These are phyloP conservation scores for Sebastiscus tertius DNA, from an alignment of 2,797 vertebrate genomes.

Conservation along the genomic window DNA sequence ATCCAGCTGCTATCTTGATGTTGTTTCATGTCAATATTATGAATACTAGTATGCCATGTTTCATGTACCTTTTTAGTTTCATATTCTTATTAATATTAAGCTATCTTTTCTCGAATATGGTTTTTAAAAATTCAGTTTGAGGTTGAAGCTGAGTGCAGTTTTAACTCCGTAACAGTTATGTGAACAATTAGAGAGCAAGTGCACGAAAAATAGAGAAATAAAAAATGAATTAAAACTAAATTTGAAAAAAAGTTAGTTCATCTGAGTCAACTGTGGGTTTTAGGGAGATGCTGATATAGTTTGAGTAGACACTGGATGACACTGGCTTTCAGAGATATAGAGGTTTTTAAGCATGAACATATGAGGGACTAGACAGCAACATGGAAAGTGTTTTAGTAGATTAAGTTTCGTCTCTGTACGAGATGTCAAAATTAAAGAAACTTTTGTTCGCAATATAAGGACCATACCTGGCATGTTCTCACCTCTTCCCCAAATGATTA, in stretches of 20 bases:
- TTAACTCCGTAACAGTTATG: not conserved
- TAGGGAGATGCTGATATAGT: not conserved
- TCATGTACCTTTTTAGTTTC: not conserved
- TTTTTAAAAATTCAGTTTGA: not conserved
- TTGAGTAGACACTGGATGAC: conserved; percentile 25
- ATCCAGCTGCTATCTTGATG: conserved; percentile 47
- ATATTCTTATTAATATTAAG: not conserved
- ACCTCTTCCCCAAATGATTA: not conserved
- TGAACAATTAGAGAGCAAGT: not conserved
- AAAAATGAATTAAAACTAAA: not conserved
- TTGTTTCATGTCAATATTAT: conserved; percentile 60
- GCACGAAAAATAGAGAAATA: not conserved
- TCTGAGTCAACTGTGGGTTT: conserved; percentile 39
- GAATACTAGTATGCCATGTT: conserved; percentile 1
- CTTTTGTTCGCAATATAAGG: not conserved
- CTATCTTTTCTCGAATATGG: not conserved
- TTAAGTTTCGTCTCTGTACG: not conserved
- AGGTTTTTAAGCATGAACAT: not conserved
- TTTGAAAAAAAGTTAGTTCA: not conserved
- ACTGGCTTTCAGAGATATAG: conserved; percentile 17
- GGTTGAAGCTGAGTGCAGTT: not conserved
- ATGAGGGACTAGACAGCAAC: not conserved
- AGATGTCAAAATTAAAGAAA: not conserved
- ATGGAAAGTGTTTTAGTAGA: not conserved
- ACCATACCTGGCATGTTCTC: not conserved